A percentile compares a stretch with the other conserved stretches of the same genome.
Conservation (phyloP, 2,113 vertebrate genomes). For the Psephotus haematonotus region DNA sequence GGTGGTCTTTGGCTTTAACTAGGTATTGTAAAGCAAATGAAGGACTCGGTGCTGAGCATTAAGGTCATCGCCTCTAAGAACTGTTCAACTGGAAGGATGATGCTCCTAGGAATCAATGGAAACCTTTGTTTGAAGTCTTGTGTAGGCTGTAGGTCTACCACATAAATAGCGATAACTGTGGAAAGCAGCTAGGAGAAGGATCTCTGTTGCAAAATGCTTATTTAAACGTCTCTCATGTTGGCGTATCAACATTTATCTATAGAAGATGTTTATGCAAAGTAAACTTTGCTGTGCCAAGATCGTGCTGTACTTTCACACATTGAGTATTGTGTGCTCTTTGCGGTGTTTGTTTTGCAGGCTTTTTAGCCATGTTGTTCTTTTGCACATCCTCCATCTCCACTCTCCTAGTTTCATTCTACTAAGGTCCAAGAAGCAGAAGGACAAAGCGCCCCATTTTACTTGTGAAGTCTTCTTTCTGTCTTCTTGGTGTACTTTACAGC, state of each 20-base stretch:
- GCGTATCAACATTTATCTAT: not conserved
- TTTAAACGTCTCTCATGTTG: not conserved
- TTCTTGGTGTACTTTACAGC: not conserved
- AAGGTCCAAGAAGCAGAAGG: not conserved
- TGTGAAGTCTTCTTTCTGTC: not conserved
- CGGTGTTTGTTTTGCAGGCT: not conserved
- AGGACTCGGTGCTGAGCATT: not conserved
- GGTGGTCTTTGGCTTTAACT: not conserved
- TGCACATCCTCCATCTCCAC: not conserved
- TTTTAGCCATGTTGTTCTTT: not conserved
- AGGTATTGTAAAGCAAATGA: conserved; percentile 3
- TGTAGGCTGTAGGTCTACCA: not conserved
- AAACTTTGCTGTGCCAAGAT: conserved; percentile 24
- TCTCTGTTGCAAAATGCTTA: not conserved
- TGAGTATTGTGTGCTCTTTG: not conserved
- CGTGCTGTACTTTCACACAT: not conserved
- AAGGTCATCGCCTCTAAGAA: not conserved
- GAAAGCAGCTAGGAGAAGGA: not conserved
- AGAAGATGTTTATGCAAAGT: not conserved
- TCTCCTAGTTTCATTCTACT: not conserved
- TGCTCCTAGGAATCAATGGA: not conserved
- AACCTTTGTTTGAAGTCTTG: conserved; percentile 49
- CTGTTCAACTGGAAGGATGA: not conserved
- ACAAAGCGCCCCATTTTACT: not conserved
- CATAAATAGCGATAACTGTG: not conserved